Base-by-base conservation (phyloP, 1,140 invertebrate species). In the Brachionus koreanus region DNA sequence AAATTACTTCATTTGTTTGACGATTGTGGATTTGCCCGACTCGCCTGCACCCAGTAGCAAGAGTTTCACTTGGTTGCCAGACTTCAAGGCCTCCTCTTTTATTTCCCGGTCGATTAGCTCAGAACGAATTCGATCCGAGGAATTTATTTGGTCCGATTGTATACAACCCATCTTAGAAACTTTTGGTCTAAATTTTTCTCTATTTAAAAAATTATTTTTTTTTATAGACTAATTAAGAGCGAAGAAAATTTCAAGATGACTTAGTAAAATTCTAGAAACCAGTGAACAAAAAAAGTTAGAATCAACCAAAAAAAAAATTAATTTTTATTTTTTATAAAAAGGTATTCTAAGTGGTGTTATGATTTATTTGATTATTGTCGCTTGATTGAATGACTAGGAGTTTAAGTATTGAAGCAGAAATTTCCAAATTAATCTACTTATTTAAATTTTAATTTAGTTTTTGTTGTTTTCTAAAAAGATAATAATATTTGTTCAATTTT, bases 1-100 rank as follows among this genome's bases (percentile, higher is more conserved):
- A 65, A 16, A 87, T 94, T 95, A 94, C 88, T 96, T 93, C 97
- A 99, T 99, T 91, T 99, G 98, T 91, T 99, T 99, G 85, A 99
- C 97, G 89, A 99, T 98, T 84, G 97, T 99, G 86, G 95, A 98
- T 91, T 99, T 99, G 85, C 97, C 97, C 49, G 96, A 98, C 90
- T 92, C 86, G 87, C 90, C 85, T 90, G 87, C 88, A 13, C 87
- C 87, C 94, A 86, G 72, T 85, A 85, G 42, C 79, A 75, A 74
- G 1, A 74, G 42, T 39, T 74, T 74, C 7, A 74, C 69, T 46
- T 74, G 39, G 33, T 46, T 74, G 25, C 39, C 69, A 5, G 39
- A 12, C 25, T 46, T 74, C 23, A 74, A 25, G 23, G 39, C 69
- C 1, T 74, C 69, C 43, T 46, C 12, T 74, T 74, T 46, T 46